A percentile compares a stretch with the other conserved stretches of the same genome.
Conservation (phyloP, 2,888 invertebrate genomes). For the Euproctis similis region DNA sequence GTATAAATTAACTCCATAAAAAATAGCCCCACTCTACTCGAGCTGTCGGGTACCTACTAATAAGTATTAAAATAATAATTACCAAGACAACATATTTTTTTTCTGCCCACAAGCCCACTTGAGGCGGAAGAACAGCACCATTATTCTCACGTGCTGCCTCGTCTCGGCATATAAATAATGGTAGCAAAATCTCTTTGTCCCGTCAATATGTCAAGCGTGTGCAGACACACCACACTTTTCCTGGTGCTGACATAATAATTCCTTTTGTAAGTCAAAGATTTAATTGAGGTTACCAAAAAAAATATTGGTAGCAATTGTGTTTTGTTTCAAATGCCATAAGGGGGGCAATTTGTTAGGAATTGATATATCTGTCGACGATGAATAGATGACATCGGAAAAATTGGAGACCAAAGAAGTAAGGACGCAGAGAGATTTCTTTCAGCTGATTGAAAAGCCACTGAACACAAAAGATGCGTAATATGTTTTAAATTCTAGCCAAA, state of each 20-base stretch:
- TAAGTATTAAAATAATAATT: too few relatives aligned
- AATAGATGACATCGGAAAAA: too few relatives aligned
- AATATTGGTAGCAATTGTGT: constrained; percentile 18
- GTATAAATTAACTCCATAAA: too few relatives aligned
- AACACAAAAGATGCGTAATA: too few relatives aligned
- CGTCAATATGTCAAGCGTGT: constrained; percentile 67
- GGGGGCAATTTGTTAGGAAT: constrained; percentile 12
- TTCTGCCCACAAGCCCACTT: constrained; percentile 11
- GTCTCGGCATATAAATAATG: constrained; percentile 58
- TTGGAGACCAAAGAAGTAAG: too few relatives aligned
- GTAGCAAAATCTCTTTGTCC: constrained; percentile 62
- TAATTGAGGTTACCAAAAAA: constrained; percentile 17
- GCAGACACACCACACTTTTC: constrained; percentile 41
- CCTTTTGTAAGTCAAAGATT: constrained; percentile 31
- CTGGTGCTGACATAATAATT: constrained; percentile 48
- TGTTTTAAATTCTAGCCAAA: too few relatives aligned
- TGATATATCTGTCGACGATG: too few relatives aligned
- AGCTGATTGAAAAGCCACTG: too few relatives aligned
- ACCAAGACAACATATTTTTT: constrained; percentile 5
- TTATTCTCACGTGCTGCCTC: constrained; percentile 33
- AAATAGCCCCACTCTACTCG: too few relatives aligned
- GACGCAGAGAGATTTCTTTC: too few relatives aligned
- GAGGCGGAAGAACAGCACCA: constrained; percentile 36
- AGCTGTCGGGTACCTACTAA: too few relatives aligned
- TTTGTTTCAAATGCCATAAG: constrained; percentile 14